Evolutionary conservation across 2,888 invertebrate species (phyloP).

Genomic region (Melipona bicolor): DNA sequence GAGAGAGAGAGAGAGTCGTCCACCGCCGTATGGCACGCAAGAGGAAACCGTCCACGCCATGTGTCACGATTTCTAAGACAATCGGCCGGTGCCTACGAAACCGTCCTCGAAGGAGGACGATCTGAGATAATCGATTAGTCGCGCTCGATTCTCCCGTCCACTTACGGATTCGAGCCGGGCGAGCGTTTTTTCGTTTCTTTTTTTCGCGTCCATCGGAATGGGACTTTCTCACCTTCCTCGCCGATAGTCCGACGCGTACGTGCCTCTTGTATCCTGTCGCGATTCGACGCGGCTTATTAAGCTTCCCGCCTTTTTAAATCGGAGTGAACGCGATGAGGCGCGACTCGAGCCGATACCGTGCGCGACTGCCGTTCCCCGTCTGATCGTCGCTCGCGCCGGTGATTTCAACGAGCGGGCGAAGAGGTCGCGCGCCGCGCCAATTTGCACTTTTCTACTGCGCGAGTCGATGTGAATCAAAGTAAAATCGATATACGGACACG

Average conservation of each 20-base stretch:
- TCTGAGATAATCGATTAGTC: constrained; percentile 77
- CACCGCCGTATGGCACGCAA: constrained; percentile 7
- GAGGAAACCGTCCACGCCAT: constrained; percentile 33
- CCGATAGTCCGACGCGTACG: constrained; percentile 48
- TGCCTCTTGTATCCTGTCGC: constrained; percentile 43
- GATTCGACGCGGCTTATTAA: constrained; percentile 77
- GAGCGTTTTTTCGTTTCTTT: constrained; percentile 34
- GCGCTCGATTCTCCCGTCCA: constrained; percentile 78
- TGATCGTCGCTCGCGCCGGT: not conserved
- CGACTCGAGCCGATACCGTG: constrained; percentile 20
- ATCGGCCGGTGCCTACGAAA: constrained; percentile 44
- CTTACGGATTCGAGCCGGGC: constrained; percentile 79
- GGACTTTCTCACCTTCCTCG: constrained; percentile 68
- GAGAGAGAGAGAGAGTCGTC: not conserved
- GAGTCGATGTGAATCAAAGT: not conserved
- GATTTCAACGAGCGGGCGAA: constrained; percentile 17
- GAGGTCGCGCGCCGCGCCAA: not conserved
- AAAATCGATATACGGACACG: not conserved
- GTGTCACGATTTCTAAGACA: constrained; percentile 50
- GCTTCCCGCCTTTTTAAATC: constrained; percentile 67
- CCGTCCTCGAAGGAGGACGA: constrained; percentile 68
- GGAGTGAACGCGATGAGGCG: constrained; percentile 54
- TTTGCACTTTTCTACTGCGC: not conserved
- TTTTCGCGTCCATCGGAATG: constrained; percentile 58
- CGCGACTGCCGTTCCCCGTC: not conserved